A percentile compares a stretch with the other conserved stretches of the same genome.
These are phyloP conservation scores for Edolisoma coerulescens DNA, from an alignment of 2,113 vertebrate species.

Conservation along the genomic window DNA sequence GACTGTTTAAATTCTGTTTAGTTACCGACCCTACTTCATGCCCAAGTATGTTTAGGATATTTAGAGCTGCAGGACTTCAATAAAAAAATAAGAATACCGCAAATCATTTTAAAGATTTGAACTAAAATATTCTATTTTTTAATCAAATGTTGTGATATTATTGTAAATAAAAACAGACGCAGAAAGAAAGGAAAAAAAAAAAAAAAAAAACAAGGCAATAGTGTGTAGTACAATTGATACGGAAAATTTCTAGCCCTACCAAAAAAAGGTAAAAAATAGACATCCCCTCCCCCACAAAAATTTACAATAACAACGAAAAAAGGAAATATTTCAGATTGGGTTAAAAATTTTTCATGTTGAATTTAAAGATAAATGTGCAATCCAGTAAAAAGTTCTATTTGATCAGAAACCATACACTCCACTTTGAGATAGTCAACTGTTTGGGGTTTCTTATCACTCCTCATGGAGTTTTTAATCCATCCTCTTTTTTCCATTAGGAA, in stretches of 20 bases:
- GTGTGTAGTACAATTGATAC: not conserved
- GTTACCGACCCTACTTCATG: not conserved
- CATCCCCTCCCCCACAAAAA: fast-evolving
- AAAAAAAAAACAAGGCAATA: not conserved
- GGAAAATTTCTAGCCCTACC: not conserved
- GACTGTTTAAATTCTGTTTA: not conserved
- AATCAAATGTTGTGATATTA: not conserved
- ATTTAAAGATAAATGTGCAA: not conserved
- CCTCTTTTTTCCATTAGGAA: not conserved
- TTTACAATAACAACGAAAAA: not conserved
- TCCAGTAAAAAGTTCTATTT: not conserved
- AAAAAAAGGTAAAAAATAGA: not conserved
- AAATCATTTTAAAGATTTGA: not conserved
- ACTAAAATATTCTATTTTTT: not conserved
- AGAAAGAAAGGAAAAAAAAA: not conserved
- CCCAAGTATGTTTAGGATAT: not conserved
- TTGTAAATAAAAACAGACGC: not conserved
- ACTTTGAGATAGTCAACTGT: not conserved
- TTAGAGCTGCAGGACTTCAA: not conserved
- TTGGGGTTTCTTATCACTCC: not conserved
- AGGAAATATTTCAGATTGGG: not conserved
- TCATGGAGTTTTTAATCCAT: not conserved
- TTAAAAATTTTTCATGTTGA: not conserved
- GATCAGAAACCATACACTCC: not conserved
- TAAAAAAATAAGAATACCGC: not conserved